phyloP scores from a whole-genome alignment of 2,888 invertebrate genomes.

The Rhamphomyia laevipes region DNA sequence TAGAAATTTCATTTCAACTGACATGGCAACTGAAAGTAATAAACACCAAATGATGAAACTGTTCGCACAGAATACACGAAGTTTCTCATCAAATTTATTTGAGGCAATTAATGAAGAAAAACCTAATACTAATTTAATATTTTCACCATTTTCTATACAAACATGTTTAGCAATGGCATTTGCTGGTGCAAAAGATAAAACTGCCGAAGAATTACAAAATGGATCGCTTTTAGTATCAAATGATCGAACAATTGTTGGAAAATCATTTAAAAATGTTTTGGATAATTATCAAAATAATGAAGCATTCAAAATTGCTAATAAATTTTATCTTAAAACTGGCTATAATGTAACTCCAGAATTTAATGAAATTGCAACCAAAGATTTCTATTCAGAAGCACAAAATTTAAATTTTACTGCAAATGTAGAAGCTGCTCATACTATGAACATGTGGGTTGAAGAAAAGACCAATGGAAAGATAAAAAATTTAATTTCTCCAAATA shows the following conservation, averaged over 20 bases:
- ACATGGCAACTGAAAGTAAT: too few relatives aligned
- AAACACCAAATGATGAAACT: too few relatives aligned
- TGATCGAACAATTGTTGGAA: constrained; percentile 19
- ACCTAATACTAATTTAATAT: constrained; percentile 50
- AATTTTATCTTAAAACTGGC: constrained; percentile 47
- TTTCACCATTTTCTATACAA: constrained; percentile 68
- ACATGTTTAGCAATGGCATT: constrained; percentile 57
- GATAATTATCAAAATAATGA: constrained; percentile 23
- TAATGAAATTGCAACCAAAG: constrained; percentile 44
- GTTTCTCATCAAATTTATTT: constrained; percentile 27
- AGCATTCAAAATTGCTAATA: constrained; percentile 35
- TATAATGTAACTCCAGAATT: constrained; percentile 44
- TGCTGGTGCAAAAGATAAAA: constrained; percentile 55
- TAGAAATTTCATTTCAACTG: too few relatives aligned
- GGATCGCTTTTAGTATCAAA: constrained; percentile 43
- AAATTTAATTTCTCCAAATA: constrained; percentile 50
- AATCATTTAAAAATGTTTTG: constrained; percentile 24
- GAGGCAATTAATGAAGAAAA: constrained; percentile 27
- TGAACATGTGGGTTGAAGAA: constrained; percentile 71
- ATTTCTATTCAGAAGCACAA: constrained; percentile 53
- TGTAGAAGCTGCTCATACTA: constrained; percentile 40
- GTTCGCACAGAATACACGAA: constrained; percentile 30
- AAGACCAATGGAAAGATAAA: constrained; percentile 75
- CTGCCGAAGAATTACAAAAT: constrained; percentile 45
- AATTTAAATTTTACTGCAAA: constrained; percentile 48